Percentiles rank a stretch among this genome's conserved stretches.
These are phyloP conservation scores for Corapipo altera DNA, from an alignment of 2,113 vertebrate genomes.

Conservation along the genomic window DNA sequence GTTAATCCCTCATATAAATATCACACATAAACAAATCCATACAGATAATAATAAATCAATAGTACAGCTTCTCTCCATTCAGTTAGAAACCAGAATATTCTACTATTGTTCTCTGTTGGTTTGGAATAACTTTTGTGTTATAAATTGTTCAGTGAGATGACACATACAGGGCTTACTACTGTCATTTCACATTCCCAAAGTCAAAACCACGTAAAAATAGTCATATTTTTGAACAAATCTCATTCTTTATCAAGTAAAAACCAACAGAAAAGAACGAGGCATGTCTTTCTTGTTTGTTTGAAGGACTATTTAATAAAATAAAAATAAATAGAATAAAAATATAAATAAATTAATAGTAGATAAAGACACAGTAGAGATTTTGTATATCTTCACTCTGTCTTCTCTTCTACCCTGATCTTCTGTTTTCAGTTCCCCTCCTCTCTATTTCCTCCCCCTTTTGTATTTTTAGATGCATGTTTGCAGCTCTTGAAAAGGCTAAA, in stretches of 20 bases:
- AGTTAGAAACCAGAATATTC: not conserved
- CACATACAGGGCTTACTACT: not conserved
- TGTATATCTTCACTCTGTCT: not conserved
- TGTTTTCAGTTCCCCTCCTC: slow-evolving; percentile 1
- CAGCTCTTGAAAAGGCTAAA: slow-evolving; percentile 69
- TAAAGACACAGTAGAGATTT: not conserved
- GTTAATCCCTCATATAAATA: not conserved
- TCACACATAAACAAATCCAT: not conserved
- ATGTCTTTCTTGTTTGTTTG: not conserved
- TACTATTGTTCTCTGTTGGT: not conserved
- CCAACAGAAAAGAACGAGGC: not conserved
- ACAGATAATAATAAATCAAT: not conserved
- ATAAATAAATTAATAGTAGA: not conserved
- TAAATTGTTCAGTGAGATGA: not conserved
- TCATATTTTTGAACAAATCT: not conserved
- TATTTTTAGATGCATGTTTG: slow-evolving; percentile 66
- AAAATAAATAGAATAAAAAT: not conserved
- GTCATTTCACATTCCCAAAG: not conserved
- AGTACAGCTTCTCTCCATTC: not conserved
- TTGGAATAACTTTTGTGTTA: not conserved
- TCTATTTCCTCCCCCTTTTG: not conserved
- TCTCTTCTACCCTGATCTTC: not conserved
- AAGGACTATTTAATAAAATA: not conserved
- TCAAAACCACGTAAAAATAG: not conserved
- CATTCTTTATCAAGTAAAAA: not conserved